These are phyloP conservation scores for Chloebia gouldiae DNA, from an alignment of 2,113 vertebrate species.

Conservation along the genomic window DNA sequence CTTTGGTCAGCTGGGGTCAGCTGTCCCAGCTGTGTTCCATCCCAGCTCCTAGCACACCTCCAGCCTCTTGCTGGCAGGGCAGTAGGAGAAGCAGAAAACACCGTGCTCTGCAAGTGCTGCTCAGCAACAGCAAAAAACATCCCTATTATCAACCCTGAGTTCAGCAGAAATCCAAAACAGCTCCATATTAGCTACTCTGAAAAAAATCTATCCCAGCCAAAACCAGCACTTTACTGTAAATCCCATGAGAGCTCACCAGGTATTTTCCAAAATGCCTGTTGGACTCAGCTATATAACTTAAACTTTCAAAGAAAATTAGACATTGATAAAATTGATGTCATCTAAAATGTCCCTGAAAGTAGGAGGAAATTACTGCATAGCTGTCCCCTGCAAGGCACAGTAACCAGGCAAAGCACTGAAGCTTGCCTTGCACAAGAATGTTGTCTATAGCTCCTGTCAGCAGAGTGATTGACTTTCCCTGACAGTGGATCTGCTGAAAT, in stretches of 20 bases:
- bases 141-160: not conserved
- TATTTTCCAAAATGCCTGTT: not conserved
- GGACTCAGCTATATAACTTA: not conserved
- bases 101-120: not conserved
- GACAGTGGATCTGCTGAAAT: not conserved
- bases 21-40: not conserved
- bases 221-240: not conserved
- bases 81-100: not conserved
- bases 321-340: not conserved
- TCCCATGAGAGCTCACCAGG: not conserved
- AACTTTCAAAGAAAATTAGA: not conserved
- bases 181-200: not conserved
- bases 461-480: not conserved
- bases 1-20: not conserved
- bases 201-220: not conserved
- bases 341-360: not conserved
- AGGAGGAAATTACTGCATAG: not conserved
- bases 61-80: not conserved
- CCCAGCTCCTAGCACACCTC: not conserved
- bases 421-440: not conserved
- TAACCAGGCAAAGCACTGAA: not conserved
- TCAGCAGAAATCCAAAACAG: not conserved
- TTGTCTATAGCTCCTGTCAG: slow-evolving; percentile 2
- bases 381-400: not conserved
- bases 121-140: not conserved